Evolutionary conservation across 2,113 vertebrate species (phyloP).

Genomic region (Piliocolobus tephrosceles): DNA sequence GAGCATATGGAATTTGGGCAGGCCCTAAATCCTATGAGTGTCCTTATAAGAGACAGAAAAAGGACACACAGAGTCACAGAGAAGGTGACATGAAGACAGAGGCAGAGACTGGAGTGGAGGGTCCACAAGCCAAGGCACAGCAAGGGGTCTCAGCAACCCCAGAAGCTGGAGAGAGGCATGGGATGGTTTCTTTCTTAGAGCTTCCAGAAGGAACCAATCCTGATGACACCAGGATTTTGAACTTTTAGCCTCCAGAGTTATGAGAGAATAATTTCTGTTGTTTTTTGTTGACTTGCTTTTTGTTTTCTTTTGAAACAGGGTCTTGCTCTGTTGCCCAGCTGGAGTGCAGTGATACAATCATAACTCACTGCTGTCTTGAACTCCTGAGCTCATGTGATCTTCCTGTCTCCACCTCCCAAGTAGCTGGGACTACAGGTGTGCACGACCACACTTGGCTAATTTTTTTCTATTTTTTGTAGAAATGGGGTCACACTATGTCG

Average conservation of each 20-base stretch:
- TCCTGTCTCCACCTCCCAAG: no score
- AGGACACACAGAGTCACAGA: background rate
- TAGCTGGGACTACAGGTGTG: no score
- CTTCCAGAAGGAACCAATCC: background rate
- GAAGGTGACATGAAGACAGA: rapidly evolving
- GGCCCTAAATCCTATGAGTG: background rate
- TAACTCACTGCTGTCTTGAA: no score
- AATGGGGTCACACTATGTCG: no score
- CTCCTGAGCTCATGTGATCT: no score
- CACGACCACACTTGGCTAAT: no score
- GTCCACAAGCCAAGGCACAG: no score
- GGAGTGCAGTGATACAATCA: no score
- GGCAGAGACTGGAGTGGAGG: background rate
- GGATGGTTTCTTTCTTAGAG: background rate
- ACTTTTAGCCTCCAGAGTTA: background rate
- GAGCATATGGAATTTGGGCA: background rate
- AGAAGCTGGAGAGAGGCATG: background rate
- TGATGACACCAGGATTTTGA: background rate
- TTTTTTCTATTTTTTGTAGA: no score
- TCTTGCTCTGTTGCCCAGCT: no score
- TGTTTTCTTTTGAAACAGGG: no score
- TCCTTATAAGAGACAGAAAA: background rate
- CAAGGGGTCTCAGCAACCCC: background rate
- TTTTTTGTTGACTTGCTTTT: no score
- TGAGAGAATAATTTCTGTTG: background rate